Evolutionary conservation across 1,140 invertebrate species (phyloP).

Genomic region (Drosophila pandora): DNA sequence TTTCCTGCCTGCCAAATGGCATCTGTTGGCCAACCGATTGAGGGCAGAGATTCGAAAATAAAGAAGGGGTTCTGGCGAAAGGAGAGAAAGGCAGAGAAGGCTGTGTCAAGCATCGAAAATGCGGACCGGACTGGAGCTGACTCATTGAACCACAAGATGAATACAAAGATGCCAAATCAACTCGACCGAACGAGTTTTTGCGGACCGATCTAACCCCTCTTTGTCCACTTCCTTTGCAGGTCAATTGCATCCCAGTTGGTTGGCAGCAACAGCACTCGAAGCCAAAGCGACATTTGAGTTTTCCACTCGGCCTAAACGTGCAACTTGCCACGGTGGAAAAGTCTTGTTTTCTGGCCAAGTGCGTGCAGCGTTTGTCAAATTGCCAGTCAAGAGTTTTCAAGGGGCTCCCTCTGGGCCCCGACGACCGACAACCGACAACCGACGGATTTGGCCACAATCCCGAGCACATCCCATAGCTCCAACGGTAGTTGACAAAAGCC

Average conservation of each 20-base stretch:
- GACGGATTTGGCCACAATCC: constrained; percentile 21
- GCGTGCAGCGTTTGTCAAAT: constrained; percentile 77
- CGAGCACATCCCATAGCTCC: constrained; percentile 15
- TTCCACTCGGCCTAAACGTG: constrained; percentile 41
- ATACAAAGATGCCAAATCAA: constrained; percentile 57
- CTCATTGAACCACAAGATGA: constrained; percentile 56
- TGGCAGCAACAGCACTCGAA: constrained; percentile 38
- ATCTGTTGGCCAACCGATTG: constrained; percentile 37
- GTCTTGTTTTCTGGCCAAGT: constrained; percentile 46
- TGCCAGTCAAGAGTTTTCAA: constrained; percentile 47
- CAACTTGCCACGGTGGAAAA: constrained; percentile 24
- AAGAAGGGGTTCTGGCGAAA: background rate
- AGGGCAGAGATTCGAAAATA: constrained; percentile 33
- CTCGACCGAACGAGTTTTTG: constrained; percentile 53
- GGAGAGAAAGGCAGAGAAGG: constrained; percentile 25
- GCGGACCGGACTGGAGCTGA: constrained; percentile 26
- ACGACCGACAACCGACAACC: constrained; percentile 12
- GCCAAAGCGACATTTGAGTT: constrained; percentile 57
- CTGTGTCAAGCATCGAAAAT: constrained; percentile 42
- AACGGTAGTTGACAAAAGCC: constrained; percentile 62
- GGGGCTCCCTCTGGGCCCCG: background rate
- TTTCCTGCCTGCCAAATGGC: constrained; percentile 41
- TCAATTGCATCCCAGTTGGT: constrained; percentile 65
- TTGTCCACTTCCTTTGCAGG: constrained; percentile 52
- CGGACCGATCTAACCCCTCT: constrained; percentile 12